Evolutionary conservation across 2,797 vertebrate species (phyloP).

Genomic region (Brachyalestes nurse): DNA sequence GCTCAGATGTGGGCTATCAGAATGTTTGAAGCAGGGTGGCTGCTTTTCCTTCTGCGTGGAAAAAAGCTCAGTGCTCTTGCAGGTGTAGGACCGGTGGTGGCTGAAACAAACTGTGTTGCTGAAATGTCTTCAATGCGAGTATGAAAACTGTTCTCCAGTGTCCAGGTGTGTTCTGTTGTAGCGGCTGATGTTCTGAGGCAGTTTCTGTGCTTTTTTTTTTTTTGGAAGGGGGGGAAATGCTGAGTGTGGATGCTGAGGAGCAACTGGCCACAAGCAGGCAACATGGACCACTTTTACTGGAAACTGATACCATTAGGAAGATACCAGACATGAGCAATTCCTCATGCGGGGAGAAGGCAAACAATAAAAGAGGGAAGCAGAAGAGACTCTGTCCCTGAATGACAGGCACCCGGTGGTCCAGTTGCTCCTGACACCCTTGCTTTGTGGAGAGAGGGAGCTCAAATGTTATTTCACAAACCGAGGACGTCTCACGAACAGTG

Average conservation of each 20-base stretch:
- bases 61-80: conserved; percentile 14
- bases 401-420: conserved; percentile 40
- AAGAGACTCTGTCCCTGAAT: neutral
- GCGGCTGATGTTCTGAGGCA: conserved; percentile 44
- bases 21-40: conserved; percentile 35
- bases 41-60: conserved; percentile 38
- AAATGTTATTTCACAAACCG: conserved; percentile 7
- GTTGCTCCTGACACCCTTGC: conserved; percentile 45
- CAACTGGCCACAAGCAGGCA: conserved; percentile 37
- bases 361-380: too few relatives aligned
- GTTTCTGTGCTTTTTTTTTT: conserved; percentile 28
- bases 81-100: conserved; percentile 33
- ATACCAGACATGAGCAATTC: neutral
- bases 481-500: conserved; percentile 23
- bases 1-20: conserved; percentile 27
- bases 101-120: conserved; percentile 36
- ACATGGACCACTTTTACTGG: neutral
- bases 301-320: neutral
- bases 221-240: conserved; percentile 7
- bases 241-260: conserved; percentile 34
- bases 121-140: conserved; percentile 48
- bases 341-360: neutral
- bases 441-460: conserved; percentile 36
- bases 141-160: conserved; percentile 34
- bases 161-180: conserved; percentile 54